phyloP scores from a whole-genome alignment of 2,888 invertebrate genomes.

The Xanthorhoe designata region DNA sequence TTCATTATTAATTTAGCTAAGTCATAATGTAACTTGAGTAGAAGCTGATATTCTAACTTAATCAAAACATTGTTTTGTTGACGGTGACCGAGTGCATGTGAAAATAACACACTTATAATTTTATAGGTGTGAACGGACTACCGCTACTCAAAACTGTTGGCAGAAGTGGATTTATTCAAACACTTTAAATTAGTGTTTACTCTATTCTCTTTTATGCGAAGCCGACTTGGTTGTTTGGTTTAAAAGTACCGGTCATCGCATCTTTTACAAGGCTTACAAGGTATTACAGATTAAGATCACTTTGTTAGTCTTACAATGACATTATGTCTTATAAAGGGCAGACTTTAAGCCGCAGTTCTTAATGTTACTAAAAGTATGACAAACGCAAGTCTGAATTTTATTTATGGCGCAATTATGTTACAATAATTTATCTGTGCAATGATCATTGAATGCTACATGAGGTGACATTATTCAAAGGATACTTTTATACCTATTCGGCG shows the following conservation, averaged over 20 bases:
- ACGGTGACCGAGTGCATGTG: neutral
- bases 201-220: slow-evolving; percentile 32
- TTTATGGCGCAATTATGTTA: neutral
- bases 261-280: slow-evolving; percentile 51
- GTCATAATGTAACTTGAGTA: neutral
- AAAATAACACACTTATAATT: neutral
- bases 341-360: neutral
- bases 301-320: slow-evolving; percentile 30
- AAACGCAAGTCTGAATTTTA: neutral
- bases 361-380: neutral
- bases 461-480: neutral
- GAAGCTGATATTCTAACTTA: too few relatives aligned
- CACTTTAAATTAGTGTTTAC: slow-evolving; percentile 17
- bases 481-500: neutral
- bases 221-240: slow-evolving; percentile 26
- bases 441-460: neutral
- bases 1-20: too few relatives aligned
- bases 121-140: slow-evolving; percentile 11
- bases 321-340: neutral
- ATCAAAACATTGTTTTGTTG: neutral
- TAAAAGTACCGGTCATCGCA: slow-evolving; percentile 27
- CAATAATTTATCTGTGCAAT: neutral
- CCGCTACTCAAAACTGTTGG: slow-evolving; percentile 17
- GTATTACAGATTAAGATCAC: slow-evolving; percentile 54
- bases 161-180: slow-evolving; percentile 22